Evolutionary conservation across 1,140 invertebrate species (phyloP), one percentile per base, ranked within the genome.

Genomic region (Spodoptera frugiperda): DNA sequence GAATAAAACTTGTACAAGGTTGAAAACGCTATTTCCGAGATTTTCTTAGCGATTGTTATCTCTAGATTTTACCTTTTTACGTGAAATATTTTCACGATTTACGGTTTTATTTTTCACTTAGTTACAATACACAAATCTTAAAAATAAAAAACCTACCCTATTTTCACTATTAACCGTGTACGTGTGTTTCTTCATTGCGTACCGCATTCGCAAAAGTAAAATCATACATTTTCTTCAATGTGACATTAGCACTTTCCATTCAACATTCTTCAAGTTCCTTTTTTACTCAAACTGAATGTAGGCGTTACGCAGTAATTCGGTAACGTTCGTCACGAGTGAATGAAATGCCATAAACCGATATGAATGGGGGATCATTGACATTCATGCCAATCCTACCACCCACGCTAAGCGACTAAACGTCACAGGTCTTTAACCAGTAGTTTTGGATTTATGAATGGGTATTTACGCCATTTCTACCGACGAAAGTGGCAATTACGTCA

Each of bases 361-460:
- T 78, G 77, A 75, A 79, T 79, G 78, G 72, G 72, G 55, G 21
- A 57, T 61, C 71, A 55, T 74, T 33, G 59, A 55, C 49, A 55
- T 53, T 54, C 72, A 76, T 79, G 80, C 76, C 80, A 82, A 79
- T 73, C 74, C 44, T 30, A 49, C n/a, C 49, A 49, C 75, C 78
- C 67, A 79, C 76, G 19, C 61, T 51, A 72, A 44, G 39, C 54
- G 67, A 44, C 53, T 17, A 53, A 15, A 81, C 77, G 80, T 82
- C 76, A 78, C 59, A 78, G 73, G 77, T 39, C 21, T 63, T 48
- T 68, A 65, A 61, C 71, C 59, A 44, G 55, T 30, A 63, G 33
- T 65, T 53, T 65, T 75, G 39, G 57, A 15, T 17, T 75, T 53
- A 53, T 65, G 59, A 75, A 75, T 75, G 59, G 48, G 46, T 17